Conservation (phyloP, 2,888 invertebrate genomes). For the Heliothis peltigera region DNA sequence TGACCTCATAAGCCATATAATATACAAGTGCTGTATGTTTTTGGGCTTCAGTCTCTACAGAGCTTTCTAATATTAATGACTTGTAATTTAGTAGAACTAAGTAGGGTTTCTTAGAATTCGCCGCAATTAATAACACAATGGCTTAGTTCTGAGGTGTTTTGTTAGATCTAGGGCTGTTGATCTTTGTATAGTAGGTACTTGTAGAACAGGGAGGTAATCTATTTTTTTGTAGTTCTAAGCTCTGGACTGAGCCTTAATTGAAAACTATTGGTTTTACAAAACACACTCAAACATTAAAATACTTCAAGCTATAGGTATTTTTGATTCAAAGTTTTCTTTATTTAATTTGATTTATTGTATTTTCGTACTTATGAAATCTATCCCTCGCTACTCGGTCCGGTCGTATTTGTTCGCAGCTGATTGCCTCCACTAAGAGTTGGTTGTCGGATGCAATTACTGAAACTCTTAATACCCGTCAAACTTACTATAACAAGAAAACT, state of each 20-base stretch:
- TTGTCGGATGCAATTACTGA: slow-evolving; percentile 66
- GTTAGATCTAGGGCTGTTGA: neutral
- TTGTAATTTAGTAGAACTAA: slow-evolving; percentile 32
- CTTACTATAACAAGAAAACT: slow-evolving; percentile 73
- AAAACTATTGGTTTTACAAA: neutral
- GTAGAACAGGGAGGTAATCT: too few species aligned
- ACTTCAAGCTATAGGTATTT: neutral
- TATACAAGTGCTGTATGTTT: slow-evolving; percentile 26
- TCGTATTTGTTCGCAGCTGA: slow-evolving; percentile 45
- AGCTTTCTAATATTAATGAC: slow-evolving; percentile 19
- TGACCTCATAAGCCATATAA: slow-evolving; percentile 17
- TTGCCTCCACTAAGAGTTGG: slow-evolving; percentile 62
- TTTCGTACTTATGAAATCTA: slow-evolving; percentile 9
- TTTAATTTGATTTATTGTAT: neutral
- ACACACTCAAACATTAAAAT: neutral
- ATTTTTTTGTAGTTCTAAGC: neutral
- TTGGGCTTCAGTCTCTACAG: slow-evolving; percentile 8
- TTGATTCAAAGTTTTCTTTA: neutral
- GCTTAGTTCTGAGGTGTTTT: neutral
- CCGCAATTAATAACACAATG: neutral
- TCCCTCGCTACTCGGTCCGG: slow-evolving; percentile 20
- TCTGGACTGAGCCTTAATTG: neutral
- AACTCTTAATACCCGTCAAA: slow-evolving; percentile 64
- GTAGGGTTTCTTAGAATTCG: neutral
- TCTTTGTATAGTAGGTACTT: too few species aligned